phyloP scores from a whole-genome alignment of 1,140 invertebrate genomes.

The Neuroterus valhalla region DNA sequence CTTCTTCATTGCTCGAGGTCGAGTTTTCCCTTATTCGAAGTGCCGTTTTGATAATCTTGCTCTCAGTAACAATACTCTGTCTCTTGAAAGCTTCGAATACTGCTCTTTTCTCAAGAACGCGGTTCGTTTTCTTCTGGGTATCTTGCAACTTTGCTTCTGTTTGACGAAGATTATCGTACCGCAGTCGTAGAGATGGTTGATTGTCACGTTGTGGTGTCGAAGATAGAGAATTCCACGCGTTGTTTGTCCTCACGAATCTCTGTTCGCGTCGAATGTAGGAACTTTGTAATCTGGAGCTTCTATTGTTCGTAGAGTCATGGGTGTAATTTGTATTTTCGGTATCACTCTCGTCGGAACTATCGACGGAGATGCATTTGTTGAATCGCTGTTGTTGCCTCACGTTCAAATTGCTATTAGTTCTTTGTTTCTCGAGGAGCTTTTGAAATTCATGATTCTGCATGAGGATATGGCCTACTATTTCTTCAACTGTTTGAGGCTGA shows the following conservation, averaged over 20 bases:
- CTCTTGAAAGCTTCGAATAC: slow-evolving; percentile 66
- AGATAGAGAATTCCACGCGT: slow-evolving; percentile 63
- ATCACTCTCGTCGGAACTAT: slow-evolving; percentile 73
- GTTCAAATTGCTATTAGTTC: slow-evolving; percentile 75
- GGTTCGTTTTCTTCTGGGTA: slow-evolving; percentile 44
- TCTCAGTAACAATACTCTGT: slow-evolving; percentile 66
- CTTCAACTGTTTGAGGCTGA: slow-evolving; percentile 79
- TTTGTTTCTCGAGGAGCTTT: slow-evolving; percentile 83
- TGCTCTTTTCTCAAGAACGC: slow-evolving; percentile 60
- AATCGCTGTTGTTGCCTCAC: slow-evolving; percentile 77
- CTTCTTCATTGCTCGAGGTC: slow-evolving; percentile 43
- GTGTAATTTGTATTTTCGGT: slow-evolving; percentile 74
- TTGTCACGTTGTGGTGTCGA: slow-evolving; percentile 49
- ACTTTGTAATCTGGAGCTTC: slow-evolving; percentile 33
- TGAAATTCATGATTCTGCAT: slow-evolving; percentile 91
- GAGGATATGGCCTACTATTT: slow-evolving; percentile 88
- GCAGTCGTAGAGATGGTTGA: slow-evolving; percentile 55
- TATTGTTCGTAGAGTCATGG: slow-evolving; percentile 59
- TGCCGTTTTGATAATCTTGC: slow-evolving; percentile 64
- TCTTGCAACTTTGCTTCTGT: slow-evolving; percentile 34
- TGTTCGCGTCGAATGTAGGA: slow-evolving; percentile 36
- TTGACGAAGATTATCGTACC: slow-evolving; percentile 65
- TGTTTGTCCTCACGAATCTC: slow-evolving; percentile 54
- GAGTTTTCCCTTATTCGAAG: slow-evolving; percentile 65
- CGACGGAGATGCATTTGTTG: slow-evolving; percentile 64